A percentile compares a stretch with the other conserved stretches of the same genome.
These are phyloP conservation scores for Panurus biarmicus DNA, from an alignment of 2,113 vertebrate genomes.

Conservation along the genomic window DNA sequence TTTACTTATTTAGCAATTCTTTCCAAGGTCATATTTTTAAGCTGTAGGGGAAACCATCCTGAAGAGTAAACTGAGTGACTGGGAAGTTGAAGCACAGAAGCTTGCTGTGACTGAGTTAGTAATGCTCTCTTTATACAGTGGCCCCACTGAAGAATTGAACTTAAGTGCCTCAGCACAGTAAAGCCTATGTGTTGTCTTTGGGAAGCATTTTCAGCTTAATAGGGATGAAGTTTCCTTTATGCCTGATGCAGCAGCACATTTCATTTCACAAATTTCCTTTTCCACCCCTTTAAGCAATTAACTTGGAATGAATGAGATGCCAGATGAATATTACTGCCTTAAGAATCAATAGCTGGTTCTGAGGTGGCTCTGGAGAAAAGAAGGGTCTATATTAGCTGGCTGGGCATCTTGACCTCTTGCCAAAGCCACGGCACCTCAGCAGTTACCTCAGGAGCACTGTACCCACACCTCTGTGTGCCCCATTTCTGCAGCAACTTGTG, in stretches of 20 bases:
- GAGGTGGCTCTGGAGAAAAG: constrained; percentile 30
- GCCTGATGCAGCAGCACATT: constrained; percentile 55
- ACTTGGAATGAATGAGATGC: constrained; percentile 53
- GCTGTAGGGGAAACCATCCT: constrained; percentile 36
- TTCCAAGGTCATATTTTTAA: constrained; percentile 57
- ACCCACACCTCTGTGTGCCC: not conserved
- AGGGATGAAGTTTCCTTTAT: constrained; percentile 53
- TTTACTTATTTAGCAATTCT: constrained; percentile 58
- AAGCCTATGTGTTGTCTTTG: constrained; percentile 60
- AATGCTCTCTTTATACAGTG: constrained; percentile 42
- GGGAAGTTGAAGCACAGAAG: constrained; percentile 37
- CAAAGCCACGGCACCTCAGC: not conserved
- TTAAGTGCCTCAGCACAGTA: constrained; percentile 44
- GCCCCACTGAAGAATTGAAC: constrained; percentile 60
- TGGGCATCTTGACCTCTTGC: not conserved
- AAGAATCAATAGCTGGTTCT: constrained; percentile 51
- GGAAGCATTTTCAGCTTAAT: constrained; percentile 60
- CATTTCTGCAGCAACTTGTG: not conserved
- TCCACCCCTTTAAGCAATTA: constrained; percentile 60
- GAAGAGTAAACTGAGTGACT: constrained; percentile 48
- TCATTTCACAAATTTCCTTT: constrained; percentile 50
- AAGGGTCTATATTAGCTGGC: not conserved
- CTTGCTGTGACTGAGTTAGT: constrained; percentile 43
- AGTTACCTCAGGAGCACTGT: not conserved
- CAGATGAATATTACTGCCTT: constrained; percentile 40